A percentile compares a stretch with the other conserved stretches of the same genome.
These are phyloP conservation scores for Oryzias curvinotus DNA, from an alignment of 2,113 vertebrate species.

Conservation along the genomic window DNA sequence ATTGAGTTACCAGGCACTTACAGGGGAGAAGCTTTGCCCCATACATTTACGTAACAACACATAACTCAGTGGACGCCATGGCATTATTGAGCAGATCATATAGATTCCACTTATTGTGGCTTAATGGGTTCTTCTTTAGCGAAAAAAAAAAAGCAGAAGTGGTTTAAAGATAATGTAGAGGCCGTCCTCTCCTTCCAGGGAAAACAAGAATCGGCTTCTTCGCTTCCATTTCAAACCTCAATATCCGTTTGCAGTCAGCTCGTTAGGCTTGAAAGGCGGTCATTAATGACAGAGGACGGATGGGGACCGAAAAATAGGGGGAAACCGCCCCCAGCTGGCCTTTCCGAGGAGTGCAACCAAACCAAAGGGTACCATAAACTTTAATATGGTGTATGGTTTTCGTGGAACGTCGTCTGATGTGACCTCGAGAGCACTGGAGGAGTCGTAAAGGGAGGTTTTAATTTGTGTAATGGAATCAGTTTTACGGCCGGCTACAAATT, in stretches of 20 bases:
- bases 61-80: constrained; percentile 76
- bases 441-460: too few species aligned
- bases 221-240: constrained; percentile 66
- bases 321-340: constrained; percentile 64
- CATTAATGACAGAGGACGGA: constrained; percentile 43
- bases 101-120: constrained; percentile 68
- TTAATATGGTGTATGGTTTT: too few species aligned
- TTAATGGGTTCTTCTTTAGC: constrained; percentile 62
- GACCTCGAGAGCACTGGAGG: too few species aligned
- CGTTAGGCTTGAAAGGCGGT: constrained; percentile 56
- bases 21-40: constrained; percentile 47
- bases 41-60: constrained; percentile 79
- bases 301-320: neutral
- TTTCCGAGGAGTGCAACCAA: neutral
- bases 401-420: too few species aligned
- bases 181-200: constrained; percentile 26
- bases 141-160: constrained; percentile 21
- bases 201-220: constrained; percentile 61
- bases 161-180: constrained; percentile 52
- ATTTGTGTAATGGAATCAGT: too few species aligned
- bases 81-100: constrained; percentile 72
- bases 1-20: constrained; percentile 81
- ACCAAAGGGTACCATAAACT: neutral
- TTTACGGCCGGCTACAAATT: too few species aligned
- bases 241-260: constrained; percentile 62